Evolutionary conservation across 2,888 invertebrate species (phyloP), one percentile per base, ranked within the genome.

Genomic region (Pseudanteris insignis): DNA sequence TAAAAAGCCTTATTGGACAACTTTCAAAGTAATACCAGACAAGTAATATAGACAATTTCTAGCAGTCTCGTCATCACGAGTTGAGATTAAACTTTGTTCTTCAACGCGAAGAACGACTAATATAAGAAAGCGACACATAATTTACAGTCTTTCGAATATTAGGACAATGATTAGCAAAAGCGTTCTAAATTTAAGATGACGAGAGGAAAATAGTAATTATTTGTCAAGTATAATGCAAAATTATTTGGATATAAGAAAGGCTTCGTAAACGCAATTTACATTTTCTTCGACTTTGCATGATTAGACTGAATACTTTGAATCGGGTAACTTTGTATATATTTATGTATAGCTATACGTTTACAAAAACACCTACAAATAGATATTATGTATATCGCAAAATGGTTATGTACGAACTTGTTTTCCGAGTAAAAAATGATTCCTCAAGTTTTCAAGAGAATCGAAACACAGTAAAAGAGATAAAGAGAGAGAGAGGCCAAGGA

Each of bases 401-500:
- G 50, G 48, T 54, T n/a, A n/a, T n/a, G n/a, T n/a, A n/a, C n/a
- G n/a, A n/a, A n/a, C n/a, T n/a, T 48, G 38, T 53, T 59, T 40
- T 48, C 43, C 21, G 38, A 29, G 25, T 18, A 33, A 61, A 60
- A 30, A 54, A 48, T 50, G 41, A 50, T 40, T 21, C 46, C 26
- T 44, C 37, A 26, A 51, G 44, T 41, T 50, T 55, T 18, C 24
- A 10, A 12, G 13, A 24, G 29, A 30, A 24, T n/a, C n/a, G n/a
- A n/a, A n/a, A 26, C 10, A 34, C n/a, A 18, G 8, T 18, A 18
- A 9, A 6, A 24, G 24, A 18, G 24, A 36, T 9, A 25, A 30
- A 28, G 14, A 24, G 3, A 30, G 40, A 51, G 58, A 40, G 43
- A 37, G 54, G 61, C 48, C 61, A 61, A 61, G 61, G 55, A 55